A percentile compares a stretch with the other conserved stretches of the same genome.
Conservation (phyloP, 30 jellyfish, hydroid and myxozoan species). For the Rhopilema esculentum region DNA sequence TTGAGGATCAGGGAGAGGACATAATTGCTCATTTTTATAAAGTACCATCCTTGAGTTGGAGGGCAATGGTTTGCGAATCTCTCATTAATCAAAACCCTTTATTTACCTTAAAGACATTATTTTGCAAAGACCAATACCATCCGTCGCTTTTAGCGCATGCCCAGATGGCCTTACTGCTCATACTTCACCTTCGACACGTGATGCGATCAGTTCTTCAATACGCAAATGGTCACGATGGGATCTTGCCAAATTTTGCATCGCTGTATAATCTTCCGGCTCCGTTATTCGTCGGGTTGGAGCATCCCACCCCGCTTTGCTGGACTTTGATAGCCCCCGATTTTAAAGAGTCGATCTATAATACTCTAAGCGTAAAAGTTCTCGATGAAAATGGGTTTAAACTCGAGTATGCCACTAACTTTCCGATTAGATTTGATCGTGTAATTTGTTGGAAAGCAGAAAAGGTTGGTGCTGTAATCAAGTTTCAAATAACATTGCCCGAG, state of each 20-base stretch:
- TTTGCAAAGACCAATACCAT: conserved; percentile 95
- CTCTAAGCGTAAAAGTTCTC: conserved; percentile 78
- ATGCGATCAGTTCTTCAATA: conserved; percentile 97
- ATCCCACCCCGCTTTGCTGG: conserved; percentile 98
- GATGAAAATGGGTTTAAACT: conserved; percentile 84
- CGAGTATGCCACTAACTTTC: conserved; percentile 98
- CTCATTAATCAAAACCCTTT: conserved; percentile 72
- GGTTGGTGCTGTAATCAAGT: conserved; percentile 73
- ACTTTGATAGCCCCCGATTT: conserved; percentile 91
- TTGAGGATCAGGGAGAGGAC: conserved; percentile 99
- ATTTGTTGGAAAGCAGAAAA: conserved; percentile 97
- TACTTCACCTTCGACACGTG: conserved; percentile 96
- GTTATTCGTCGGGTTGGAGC: conserved; percentile 89
- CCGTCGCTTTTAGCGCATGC: conserved; percentile 99
- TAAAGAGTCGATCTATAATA: conserved; percentile 72
- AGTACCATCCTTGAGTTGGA: conserved; percentile 95
- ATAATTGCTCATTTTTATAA: conserved; percentile 93
- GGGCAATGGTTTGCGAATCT: conserved; percentile 98
- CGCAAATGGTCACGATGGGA: conserved; percentile 90
- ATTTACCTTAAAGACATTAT: conserved; percentile 74
- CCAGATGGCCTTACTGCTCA: conserved; percentile 86
- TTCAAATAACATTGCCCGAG: conserved; percentile 79
- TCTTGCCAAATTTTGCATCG: conserved; percentile 71
- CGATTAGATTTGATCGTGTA: conserved; percentile 93
- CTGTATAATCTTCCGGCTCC: conserved; percentile 87